phyloP scores from a whole-genome alignment of 1,140 invertebrate genomes.

The Reticulitermes speratus region DNA sequence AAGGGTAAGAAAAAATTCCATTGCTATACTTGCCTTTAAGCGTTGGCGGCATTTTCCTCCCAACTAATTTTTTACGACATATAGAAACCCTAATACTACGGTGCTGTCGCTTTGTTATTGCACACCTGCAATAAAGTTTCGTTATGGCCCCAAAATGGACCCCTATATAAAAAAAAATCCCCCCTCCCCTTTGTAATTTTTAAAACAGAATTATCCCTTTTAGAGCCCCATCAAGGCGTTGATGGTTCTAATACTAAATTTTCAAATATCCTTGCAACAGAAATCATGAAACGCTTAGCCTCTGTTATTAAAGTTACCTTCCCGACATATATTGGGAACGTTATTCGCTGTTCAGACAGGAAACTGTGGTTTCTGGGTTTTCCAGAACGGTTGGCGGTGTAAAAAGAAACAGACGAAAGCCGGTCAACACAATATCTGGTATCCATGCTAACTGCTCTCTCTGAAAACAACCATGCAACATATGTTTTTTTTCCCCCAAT shows the following conservation, averaged over 20 bases:
- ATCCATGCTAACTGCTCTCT: no score
- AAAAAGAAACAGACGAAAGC: no score
- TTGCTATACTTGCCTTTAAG: neutral
- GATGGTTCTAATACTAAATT: neutral
- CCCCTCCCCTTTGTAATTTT: neutral
- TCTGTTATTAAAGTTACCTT: neutral
- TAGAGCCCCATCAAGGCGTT: neutral
- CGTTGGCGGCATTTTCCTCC: neutral
- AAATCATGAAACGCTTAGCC: neutral
- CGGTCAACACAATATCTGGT: no score
- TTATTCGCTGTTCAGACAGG: neutral
- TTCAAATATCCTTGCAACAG: neutral
- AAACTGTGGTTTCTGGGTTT: neutral
- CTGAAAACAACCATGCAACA: no score
- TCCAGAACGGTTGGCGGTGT: neutral
- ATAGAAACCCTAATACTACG: neutral
- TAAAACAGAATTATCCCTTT: neutral
- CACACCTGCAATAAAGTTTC: neutral
- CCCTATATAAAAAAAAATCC: constrained; percentile 9
- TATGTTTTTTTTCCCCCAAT: no score
- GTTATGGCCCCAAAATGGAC: neutral
- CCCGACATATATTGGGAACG: no score
- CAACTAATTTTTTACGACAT: constrained; percentile 10
- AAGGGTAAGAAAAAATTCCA: neutral
- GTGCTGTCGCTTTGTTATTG: neutral